Conservation (phyloP, 2,113 vertebrate species). For the Tetrax tetrax region DNA sequence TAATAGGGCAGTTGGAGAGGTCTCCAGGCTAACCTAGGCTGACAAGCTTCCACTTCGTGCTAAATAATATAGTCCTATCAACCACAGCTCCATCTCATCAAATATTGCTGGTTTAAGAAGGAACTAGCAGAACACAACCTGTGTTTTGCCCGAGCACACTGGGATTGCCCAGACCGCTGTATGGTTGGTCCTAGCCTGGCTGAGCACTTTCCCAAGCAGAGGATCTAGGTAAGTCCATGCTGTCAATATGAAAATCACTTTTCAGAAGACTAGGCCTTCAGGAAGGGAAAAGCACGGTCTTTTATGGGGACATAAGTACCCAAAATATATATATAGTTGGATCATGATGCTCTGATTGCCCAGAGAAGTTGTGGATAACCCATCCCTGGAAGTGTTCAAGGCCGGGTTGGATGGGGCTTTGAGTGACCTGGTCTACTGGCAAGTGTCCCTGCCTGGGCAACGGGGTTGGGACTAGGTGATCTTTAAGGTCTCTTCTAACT, state of each 20-base stretch:
- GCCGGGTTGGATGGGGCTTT: too few relatives aligned
- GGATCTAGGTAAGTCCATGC: background rate
- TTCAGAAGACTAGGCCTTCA: background rate
- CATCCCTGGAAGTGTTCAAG: too few relatives aligned
- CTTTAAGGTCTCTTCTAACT: too few relatives aligned
- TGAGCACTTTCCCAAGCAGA: background rate
- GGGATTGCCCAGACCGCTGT: background rate
- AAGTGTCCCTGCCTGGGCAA: too few relatives aligned
- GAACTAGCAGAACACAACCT: background rate
- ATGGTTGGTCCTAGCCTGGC: background rate
- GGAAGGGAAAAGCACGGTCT: background rate
- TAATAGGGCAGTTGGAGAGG: background rate
- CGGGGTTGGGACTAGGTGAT: too few relatives aligned
- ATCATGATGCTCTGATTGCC: background rate
- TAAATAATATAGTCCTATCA: background rate
- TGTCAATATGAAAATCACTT: background rate
- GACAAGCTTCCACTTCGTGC: fast-evolving
- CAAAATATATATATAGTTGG: background rate
- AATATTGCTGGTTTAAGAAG: background rate
- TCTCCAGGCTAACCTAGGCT: background rate
- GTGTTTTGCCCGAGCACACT: background rate
- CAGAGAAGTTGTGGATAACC: too few relatives aligned
- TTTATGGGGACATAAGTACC: background rate
- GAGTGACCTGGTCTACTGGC: too few relatives aligned
- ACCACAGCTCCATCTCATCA: background rate